These are phyloP conservation scores for Escarpia spicata DNA, from an alignment of 2,888 invertebrate genomes.

Conservation along the genomic window DNA sequence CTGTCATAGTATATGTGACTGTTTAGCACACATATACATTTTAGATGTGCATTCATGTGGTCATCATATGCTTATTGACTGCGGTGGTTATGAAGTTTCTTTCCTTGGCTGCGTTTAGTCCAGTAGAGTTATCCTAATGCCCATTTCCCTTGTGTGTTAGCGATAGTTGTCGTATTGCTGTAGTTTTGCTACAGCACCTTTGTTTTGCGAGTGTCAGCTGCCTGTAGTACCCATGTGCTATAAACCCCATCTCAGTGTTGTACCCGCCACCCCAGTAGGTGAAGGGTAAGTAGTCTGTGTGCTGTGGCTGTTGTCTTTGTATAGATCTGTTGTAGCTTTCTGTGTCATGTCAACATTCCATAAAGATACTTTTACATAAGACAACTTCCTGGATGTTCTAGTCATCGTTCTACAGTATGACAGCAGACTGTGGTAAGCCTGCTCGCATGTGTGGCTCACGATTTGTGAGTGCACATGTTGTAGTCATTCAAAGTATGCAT, in stretches of 20 bases:
- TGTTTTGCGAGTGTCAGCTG: not conserved
- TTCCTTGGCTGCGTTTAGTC: not conserved
- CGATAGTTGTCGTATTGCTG: not conserved
- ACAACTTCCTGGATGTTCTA: not conserved
- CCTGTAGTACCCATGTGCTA: not conserved
- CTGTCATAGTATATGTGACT: too few relatives aligned
- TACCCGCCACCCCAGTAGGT: not conserved
- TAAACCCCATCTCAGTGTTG: not conserved
- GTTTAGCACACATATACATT: too few relatives aligned
- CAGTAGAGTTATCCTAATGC: not conserved
- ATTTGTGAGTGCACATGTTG: not conserved
- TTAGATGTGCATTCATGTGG: too few relatives aligned
- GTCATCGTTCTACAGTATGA: not conserved
- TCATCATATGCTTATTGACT: not conserved
- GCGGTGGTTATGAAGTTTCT: not conserved
- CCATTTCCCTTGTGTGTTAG: not conserved
- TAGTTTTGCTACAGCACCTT: not conserved
- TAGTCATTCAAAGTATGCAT: not conserved
- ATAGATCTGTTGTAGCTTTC: not conserved
- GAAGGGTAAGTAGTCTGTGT: not conserved
- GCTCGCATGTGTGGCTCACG: not conserved
- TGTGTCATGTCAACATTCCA: not conserved
- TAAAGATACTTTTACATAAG: not conserved
- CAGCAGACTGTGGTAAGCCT: not conserved
- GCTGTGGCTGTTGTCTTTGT: slow-evolving; percentile 11